Evolutionary conservation across 2,797 vertebrate species (phyloP).

Genomic region (Chaetodon trifasciatus): DNA sequence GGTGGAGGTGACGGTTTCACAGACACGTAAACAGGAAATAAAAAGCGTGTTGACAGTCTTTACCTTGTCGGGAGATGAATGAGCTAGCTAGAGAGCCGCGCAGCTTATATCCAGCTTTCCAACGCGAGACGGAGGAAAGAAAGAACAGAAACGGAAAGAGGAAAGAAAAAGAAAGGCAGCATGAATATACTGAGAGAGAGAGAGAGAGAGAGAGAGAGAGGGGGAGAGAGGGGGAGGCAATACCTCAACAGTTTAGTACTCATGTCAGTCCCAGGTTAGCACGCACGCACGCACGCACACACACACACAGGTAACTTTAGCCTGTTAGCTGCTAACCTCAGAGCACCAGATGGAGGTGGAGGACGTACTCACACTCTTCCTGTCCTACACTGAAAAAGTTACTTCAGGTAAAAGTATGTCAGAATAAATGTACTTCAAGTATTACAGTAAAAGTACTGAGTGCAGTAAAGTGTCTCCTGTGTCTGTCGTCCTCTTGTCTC

Average conservation of each 20-base stretch:
- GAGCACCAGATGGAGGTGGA: no score
- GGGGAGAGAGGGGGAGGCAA: conserved; percentile 25
- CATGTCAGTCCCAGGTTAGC: conserved; percentile 11
- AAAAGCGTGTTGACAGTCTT: conserved; percentile 70
- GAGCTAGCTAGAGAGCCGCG: conserved; percentile 89
- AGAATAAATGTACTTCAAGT: no score
- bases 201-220: conserved; percentile 16
- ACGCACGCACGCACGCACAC: conserved; percentile 43
- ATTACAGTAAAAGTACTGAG: no score
- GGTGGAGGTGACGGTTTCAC: conserved; percentile 43
- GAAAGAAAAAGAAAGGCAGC: conserved; percentile 75
- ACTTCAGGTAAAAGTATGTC: no score
- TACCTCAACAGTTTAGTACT: conserved; percentile 18
- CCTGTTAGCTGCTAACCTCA: conserved; percentile 1
- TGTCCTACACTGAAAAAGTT: no score
- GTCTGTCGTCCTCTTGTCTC: no score
- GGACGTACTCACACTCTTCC: no score
- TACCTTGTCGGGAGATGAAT: conserved; percentile 91
- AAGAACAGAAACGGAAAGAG: conserved; percentile 69
- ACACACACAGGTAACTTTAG: conserved; percentile 30
- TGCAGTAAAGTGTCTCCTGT: no score
- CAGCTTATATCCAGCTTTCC: conserved; percentile 90
- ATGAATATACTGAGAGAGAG: conserved; percentile 66
- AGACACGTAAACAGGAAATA: conserved; percentile 58
- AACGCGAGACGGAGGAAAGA: conserved; percentile 76